Evolutionary conservation across 2,888 invertebrate species (phyloP), one percentile per base, ranked within the genome.

Genomic region (Pseudolycoriella hygida): DNA sequence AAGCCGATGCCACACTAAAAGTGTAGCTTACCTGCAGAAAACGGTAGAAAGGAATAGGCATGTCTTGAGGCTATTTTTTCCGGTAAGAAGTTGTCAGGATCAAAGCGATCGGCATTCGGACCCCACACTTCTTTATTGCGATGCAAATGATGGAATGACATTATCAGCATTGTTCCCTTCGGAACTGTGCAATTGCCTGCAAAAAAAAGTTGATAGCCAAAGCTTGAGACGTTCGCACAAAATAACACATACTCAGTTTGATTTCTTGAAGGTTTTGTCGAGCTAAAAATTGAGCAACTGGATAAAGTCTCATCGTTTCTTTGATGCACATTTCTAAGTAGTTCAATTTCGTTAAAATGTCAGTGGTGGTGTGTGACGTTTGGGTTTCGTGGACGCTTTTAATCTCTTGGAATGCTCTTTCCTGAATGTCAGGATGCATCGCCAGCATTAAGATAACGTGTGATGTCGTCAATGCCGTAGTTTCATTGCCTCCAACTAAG

Each of bases 51-150:
- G 18, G 40, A 20, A 17, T 34, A 48, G 5, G 49, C 45, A 34
- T 48, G 49, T 19, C 48, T 32, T 37, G 45, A 42, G 2, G 45
- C 45, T 3, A 48, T 38, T 12, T 47, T 46, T 43, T 50, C 48
- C 11, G 49, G 48, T 18, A 47, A 39, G 41, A 50, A 50, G 17
- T 45, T 32, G 17, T 50, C 49, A 2, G 49, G 49, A 42, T 48
- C 40, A 34, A 50, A 50, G 14, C 38, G 10, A 10, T 47, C 34
- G 8, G 45, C 46, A 19, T 50, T 42, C 17, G 40, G 32, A 8
- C 49, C 49, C 48, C 48, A 50, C 31, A 46, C 19, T 15, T 48
- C 41, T 30, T 37, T 37, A 11, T 19, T 15, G 11, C 47, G 43
- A 47, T 50, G 48, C 10, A 50, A 14, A 4, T 42, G 40, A 17